Evolutionary conservation across 2,888 invertebrate species (phyloP).

Genomic region (Dicranocentrus wangi): DNA sequence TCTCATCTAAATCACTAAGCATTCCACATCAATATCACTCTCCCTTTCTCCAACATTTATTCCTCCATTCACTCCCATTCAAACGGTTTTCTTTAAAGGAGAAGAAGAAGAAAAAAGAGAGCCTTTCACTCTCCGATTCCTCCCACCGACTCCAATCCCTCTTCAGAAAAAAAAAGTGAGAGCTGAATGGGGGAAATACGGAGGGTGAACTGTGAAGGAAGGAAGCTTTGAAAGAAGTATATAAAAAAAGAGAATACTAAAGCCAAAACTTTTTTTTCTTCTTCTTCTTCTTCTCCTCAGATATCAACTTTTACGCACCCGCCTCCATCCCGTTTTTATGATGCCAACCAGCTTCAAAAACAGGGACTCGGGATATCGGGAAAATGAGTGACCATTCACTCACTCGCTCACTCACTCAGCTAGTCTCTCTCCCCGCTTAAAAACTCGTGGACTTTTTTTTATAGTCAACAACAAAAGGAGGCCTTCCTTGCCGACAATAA

Average conservation of each 20-base stretch:
- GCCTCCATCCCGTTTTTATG: too few relatives aligned
- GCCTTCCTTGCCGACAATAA: slow-evolving; percentile 35
- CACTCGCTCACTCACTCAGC: neutral
- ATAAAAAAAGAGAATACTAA: slow-evolving; percentile 26
- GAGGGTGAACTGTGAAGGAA: slow-evolving; percentile 49
- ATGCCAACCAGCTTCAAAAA: too few relatives aligned
- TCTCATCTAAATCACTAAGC: slow-evolving; percentile 61
- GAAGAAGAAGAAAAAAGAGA: neutral
- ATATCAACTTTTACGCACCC: too few relatives aligned
- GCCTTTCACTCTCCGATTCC: slow-evolving; percentile 32
- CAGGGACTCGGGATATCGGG: neutral
- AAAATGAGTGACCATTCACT: slow-evolving; percentile 49
- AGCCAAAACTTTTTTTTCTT: slow-evolving; percentile 14
- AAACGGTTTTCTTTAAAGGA: neutral
- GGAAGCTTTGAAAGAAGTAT: slow-evolving; percentile 43
- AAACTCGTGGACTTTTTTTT: neutral
- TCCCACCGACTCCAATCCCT: slow-evolving; percentile 30
- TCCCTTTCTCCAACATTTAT: slow-evolving; percentile 38
- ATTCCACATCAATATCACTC: slow-evolving; percentile 36
- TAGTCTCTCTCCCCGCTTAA: neutral
- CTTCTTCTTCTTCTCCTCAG: too few relatives aligned
- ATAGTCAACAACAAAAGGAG: slow-evolving; percentile 21
- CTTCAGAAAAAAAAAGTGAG: slow-evolving; percentile 32
- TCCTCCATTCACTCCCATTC: slow-evolving; percentile 44
- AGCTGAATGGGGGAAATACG: slow-evolving; percentile 40